Evolutionary conservation across 2,113 vertebrate genomes (phyloP), one percentile per base, ranked within the genome.

Genomic region (Patagioenas fasciata): DNA sequence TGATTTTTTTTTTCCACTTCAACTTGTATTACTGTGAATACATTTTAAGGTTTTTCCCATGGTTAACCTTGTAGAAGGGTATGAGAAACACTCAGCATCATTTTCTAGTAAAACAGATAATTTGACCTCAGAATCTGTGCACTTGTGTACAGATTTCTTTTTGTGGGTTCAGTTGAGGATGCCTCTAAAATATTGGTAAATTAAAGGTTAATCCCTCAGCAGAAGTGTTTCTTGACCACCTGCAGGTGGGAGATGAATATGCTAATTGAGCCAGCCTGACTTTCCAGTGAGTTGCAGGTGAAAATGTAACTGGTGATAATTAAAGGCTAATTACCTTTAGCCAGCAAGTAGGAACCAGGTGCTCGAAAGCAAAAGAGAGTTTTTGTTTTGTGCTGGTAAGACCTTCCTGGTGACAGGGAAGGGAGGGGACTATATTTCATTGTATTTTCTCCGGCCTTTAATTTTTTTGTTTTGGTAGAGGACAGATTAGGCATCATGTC

Each of bases 271-370:
- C 62, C 89, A 96, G 72, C 77, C 90, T 95, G 94, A 95, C 93
- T 92, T 83, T 85, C 84, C 66, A 88, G 88, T 58, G 92, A 96
- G 97, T 95, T 97, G 71, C 95, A 96, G 94, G 95, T 97, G 96
- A 98, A 98, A 98, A 97, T 96, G 75, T 96, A 98, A 97, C 96
- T 96, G 94, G 89, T 97, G 94, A 93, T 98, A 98, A 98, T 97
- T 98, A 97, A 98, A 97, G 97, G 91, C 89, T 98, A 98, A 98
- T 98, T 98, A 97, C 95, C 64, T 48, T 95, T 90, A 97, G 84
- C 85, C 77, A 92, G 88, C 93, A 97, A 96, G 90, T 94, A 92
- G 92, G 95, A 96, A 71, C 71, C 95, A 97, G 97, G 95, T 98
- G 95, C 89, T 97, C 71, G 71, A 89, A 96, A 92, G 78, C n/a